These are phyloP conservation scores for Spinus olivaceus DNA, from an alignment of 2,797 vertebrate genomes.

Conservation along the genomic window DNA sequence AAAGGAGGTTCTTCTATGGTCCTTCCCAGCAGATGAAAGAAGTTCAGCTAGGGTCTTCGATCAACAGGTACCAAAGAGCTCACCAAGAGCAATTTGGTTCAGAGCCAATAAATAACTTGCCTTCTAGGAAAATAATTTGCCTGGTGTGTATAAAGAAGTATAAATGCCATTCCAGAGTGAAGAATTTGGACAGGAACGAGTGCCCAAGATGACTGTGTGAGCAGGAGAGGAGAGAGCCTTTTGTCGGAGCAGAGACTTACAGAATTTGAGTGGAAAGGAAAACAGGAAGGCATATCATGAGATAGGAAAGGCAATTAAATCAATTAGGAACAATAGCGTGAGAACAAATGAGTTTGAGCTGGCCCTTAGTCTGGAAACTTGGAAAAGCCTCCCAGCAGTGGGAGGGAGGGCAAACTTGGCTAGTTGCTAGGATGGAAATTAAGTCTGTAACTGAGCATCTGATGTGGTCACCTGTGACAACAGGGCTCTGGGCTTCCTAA, in stretches of 20 bases:
- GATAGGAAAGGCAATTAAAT: slow-evolving; percentile 2
- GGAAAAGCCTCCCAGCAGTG: not conserved
- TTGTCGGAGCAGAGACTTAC: not conserved
- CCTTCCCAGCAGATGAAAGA: not conserved
- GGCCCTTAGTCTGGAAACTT: slow-evolving; percentile 27
- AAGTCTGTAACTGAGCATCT: not conserved
- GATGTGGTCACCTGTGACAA: slow-evolving; percentile 46
- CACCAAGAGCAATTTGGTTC: not conserved
- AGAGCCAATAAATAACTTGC: not conserved
- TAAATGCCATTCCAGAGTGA: not conserved
- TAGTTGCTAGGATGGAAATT: not conserved
- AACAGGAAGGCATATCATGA: not conserved
- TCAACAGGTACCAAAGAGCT: not conserved
- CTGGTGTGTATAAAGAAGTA: not conserved
- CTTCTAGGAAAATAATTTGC: not conserved
- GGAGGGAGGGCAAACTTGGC: slow-evolving; percentile 4
- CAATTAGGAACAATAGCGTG: not conserved
- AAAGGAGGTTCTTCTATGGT: slow-evolving; percentile 3
- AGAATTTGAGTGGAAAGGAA: not conserved
- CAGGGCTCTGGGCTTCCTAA: not conserved
- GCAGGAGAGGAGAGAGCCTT: not conserved
- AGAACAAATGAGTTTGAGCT: slow-evolving; percentile 30
- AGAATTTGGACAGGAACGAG: not conserved
- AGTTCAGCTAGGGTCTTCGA: not conserved
- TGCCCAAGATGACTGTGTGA: not conserved